Evolutionary conservation across 2,797 vertebrate genomes (phyloP).

Genomic region (Todus mexicanus): DNA sequence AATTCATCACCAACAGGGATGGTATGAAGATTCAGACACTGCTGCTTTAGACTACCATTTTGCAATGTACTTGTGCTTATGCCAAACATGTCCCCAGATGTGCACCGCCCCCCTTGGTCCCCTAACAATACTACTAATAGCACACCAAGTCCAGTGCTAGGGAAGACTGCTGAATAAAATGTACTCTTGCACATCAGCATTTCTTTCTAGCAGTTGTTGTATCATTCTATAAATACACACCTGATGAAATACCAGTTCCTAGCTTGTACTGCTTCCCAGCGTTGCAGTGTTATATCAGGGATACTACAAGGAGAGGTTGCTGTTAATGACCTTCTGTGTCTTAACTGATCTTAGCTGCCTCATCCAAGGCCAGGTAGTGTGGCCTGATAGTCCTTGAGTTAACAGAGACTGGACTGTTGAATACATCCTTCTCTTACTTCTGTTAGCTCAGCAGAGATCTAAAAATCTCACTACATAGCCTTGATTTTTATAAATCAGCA

Average conservation of each 20-base stretch:
- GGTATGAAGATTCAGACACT: neutral
- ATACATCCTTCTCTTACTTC: neutral
- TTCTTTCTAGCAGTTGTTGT: neutral
- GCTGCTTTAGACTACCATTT: neutral
- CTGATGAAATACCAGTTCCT: too few relatives aligned
- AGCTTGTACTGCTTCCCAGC: too few relatives aligned
- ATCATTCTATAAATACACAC: too few relatives aligned
- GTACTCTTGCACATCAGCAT: neutral
- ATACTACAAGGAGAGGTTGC: neutral
- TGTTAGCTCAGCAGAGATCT: neutral
- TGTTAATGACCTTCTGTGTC: neutral
- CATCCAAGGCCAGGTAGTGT: neutral
- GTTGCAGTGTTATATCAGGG: neutral
- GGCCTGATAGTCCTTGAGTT: neutral
- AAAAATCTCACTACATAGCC: neutral
- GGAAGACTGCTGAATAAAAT: neutral
- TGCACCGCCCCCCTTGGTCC: too few relatives aligned
- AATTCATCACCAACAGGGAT: neutral
- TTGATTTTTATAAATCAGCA: slow-evolving; percentile 33
- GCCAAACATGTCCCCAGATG: neutral
- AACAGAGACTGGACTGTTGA: neutral
- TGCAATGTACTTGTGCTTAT: neutral
- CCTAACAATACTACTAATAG: neutral
- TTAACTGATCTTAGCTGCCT: neutral
- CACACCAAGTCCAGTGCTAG: neutral